These are phyloP conservation scores for Aphaenogaster ashmeadi DNA, from an alignment of 1,140 invertebrate species.

Conservation along the genomic window DNA sequence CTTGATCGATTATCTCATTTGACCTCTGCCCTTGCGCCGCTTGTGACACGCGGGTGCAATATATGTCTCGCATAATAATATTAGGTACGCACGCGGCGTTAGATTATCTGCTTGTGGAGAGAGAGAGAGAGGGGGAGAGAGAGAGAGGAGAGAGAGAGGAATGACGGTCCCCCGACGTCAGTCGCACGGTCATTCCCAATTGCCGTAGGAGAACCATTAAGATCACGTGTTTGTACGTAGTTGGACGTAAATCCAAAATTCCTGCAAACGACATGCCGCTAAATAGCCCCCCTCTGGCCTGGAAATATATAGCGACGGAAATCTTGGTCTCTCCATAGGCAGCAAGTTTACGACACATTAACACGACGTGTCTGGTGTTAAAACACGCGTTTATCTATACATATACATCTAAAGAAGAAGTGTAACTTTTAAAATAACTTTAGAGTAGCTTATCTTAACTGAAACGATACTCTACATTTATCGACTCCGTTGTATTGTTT, in stretches of 20 bases:
- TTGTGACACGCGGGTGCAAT: background rate
- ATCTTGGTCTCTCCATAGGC: background rate
- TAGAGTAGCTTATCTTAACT: background rate
- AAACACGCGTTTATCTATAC: background rate
- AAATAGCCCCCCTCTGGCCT: background rate
- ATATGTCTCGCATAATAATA: conserved; percentile 5
- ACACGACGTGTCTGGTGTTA: background rate
- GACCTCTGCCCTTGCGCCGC: background rate
- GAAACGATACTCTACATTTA: background rate
- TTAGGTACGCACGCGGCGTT: background rate
- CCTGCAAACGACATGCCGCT: conserved; percentile 43
- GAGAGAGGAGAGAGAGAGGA: background rate
- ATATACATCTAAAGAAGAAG: background rate
- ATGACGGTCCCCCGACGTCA: conserved; percentile 23
- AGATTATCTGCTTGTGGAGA: conserved; percentile 28
- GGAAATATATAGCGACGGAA: background rate
- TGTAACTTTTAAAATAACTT: background rate
- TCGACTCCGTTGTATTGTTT: background rate
- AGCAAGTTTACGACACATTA: background rate
- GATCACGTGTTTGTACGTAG: conserved; percentile 54
- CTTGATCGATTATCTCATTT: background rate
- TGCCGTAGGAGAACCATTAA: conserved; percentile 54
- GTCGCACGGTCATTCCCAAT: conserved; percentile 40
- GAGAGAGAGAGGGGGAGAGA: background rate
- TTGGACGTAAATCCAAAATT: conserved; percentile 56